Base-by-base conservation (phyloP, 2,888 invertebrate species). In the Crepidodera aurea region DNA sequence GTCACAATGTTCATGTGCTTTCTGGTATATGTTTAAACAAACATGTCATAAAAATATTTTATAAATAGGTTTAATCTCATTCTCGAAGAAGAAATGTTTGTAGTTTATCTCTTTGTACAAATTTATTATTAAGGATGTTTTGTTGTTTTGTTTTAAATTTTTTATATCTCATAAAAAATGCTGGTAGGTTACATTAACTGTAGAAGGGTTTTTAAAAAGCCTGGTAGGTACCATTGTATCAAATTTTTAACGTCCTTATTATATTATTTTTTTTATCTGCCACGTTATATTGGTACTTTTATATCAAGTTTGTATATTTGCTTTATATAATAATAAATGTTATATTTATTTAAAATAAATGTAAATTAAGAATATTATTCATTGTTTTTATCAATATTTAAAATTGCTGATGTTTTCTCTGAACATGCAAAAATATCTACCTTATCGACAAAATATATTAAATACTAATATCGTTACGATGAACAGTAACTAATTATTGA, bases 171-270 rank as follows among this genome's bases (percentile, higher is more conserved):
- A 57, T 65, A 64, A 66, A 69, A 67, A 63, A 53, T 42, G 42
- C 10, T 22, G 16, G 75, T 77, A 75, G 68, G 74, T 76, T 76
- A 76, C 68, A 74, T 75, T 76, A 76, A 75, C 74, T 71, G 62
- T 27, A 48, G 13, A 48, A 22, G 8, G n/a, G n/a, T n/a, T n/a
- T n/a, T n/a, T n/a, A n/a, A n/a, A n/a, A n/a, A 39, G 15, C 16
- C 7, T 13, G 4, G 42, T 63, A 63, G 67, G 69, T 73, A 72
- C 68, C 69, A 73, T 73, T 75, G 73, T 72, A 74, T 75, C 72
- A 72, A 73, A 72, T 39, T 46, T 39, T 39, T 18, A 12, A 25
- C 8, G 37, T 50, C 15, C 15, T 8, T n/a, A 32, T 13, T 51
- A 64, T 32, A 51, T 39, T n/a, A 39, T 48, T 13, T 48, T 40